Base-by-base conservation (phyloP, 2,797 vertebrate species). In the Morus bassanus region DNA sequence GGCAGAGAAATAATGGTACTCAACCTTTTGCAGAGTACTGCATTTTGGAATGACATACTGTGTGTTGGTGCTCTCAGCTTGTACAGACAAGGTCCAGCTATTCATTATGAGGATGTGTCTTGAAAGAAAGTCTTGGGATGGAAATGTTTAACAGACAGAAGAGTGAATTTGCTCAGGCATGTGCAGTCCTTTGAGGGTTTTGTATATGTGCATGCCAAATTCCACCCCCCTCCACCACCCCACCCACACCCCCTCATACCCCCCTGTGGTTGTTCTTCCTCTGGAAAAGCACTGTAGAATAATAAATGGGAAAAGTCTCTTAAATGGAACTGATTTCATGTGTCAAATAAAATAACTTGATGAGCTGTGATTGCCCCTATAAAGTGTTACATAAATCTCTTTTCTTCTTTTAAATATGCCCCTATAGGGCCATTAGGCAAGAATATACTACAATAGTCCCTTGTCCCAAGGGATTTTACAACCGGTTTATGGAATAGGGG, bases 381-480 rank as follows among this genome's bases (percentile, higher is more conserved):
- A 89, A 95, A 96, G 46, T 48, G 56, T 87, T 91, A 69, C 15
- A 61, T 96, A 95, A 96, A 89, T 95, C 45, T 92, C 95, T 96
- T 85, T 41, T 46, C 74, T 90, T 51, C 31, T 85, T 78, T 85
- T 96, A 76, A 89, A 87, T 93, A 35, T 35, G 60, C 39, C 83
- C 65, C 69, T 50, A 5, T 39, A 77, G 81, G 88, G 76, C 94
- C 70, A 72, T 88, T 96, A 83, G 50, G n/a, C 79, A 81, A 89
- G 53, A 65, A 23, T 88, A 37, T 61, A 90, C 30, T 61, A 79
- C n/a, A 70, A 23, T 93, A 96, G 86, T 85, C 57, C 48, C 95
- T 91, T 89, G 83, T 90, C 93, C 96, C 91, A 65, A 73, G 96
- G 94, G 92, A 88, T 68, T 96, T 96, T 95, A 77, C 63, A 94